A percentile compares a stretch with the other conserved stretches of the same genome.
Conservation (phyloP, 2,888 invertebrate species). For the Didymodactylos carnosus region DNA sequence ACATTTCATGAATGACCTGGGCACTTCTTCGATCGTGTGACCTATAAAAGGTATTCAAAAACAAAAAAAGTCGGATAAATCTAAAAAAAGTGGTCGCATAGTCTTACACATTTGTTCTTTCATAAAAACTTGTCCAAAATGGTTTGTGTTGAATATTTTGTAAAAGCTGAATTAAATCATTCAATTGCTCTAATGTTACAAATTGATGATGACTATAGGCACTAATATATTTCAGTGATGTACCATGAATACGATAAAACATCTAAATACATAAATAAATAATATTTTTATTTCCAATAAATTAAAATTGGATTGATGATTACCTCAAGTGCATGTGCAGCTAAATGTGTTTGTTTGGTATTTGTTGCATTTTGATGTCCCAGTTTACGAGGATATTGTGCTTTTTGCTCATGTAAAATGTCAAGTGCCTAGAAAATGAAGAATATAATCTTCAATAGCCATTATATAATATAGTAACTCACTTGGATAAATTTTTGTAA, state of each 20-base stretch:
- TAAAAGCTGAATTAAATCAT: background rate
- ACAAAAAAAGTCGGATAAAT: no score
- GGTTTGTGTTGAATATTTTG: background rate
- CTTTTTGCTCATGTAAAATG: background rate
- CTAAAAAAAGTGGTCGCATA: no score
- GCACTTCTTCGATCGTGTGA: no score
- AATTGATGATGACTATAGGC: constrained; percentile 15
- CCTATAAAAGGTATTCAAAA: no score
- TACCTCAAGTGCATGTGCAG: background rate
- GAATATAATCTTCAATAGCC: background rate
- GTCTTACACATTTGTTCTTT: background rate
- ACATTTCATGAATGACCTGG: no score
- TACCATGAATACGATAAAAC: constrained; percentile 55
- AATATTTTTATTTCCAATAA: background rate
- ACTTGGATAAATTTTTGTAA: background rate
- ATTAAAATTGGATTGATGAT: background rate
- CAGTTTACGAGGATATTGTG: background rate
- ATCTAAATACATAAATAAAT: constrained; percentile 25
- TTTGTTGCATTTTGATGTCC: background rate
- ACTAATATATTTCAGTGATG: constrained; percentile 59
- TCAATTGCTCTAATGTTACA: background rate
- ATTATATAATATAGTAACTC: background rate
- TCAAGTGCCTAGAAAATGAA: background rate
- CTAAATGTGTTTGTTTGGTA: background rate
- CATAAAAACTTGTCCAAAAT: background rate